phyloP scores from a whole-genome alignment of 2,797 vertebrate genomes.

The Neosalanx taihuensis region DNA sequence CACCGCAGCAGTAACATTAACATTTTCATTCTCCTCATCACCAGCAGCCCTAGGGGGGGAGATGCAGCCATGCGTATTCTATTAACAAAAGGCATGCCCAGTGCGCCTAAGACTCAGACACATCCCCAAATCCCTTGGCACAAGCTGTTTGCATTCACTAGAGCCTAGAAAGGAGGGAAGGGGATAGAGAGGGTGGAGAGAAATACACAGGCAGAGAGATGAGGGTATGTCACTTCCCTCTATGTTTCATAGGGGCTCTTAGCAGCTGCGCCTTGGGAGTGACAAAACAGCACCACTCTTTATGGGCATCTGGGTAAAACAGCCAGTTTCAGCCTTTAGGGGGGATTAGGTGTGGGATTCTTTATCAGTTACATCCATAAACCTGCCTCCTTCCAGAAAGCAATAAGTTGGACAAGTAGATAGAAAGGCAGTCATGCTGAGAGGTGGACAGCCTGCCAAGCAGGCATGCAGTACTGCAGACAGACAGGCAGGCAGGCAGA shows the following conservation, averaged over 20 bases:
- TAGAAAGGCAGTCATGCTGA: no score
- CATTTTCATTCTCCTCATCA: slow-evolving; percentile 71
- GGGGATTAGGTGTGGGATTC: slow-evolving; percentile 20
- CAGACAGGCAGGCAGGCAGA: no score
- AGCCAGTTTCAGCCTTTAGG: slow-evolving; percentile 28
- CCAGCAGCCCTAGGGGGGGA: slow-evolving; percentile 71
- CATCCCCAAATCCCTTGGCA: slow-evolving; percentile 42
- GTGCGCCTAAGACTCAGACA: slow-evolving; percentile 68
- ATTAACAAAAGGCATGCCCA: slow-evolving; percentile 75
- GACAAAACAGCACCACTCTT: slow-evolving; percentile 15
- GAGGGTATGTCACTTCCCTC: slow-evolving; percentile 30
- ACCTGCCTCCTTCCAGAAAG: slow-evolving; percentile 8
- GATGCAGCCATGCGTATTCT: slow-evolving; percentile 67
- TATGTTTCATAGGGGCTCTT: slow-evolving; percentile 1
- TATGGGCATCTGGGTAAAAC: slow-evolving; percentile 33
- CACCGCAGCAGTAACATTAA: slow-evolving; percentile 65
- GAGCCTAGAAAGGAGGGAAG: slow-evolving; percentile 2
- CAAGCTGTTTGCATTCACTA: slow-evolving; percentile 10
- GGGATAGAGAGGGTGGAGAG: slow-evolving; percentile 34
- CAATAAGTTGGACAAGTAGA: no score
- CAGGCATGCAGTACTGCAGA: no score
- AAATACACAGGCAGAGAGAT: slow-evolving; percentile 33
- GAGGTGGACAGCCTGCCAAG: no score
- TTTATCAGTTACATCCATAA: slow-evolving; percentile 29
- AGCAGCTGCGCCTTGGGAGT: slow-evolving; percentile 22